These are phyloP conservation scores for Hyphantria cunea DNA, from an alignment of 1,140 invertebrate genomes.

Conservation along the genomic window DNA sequence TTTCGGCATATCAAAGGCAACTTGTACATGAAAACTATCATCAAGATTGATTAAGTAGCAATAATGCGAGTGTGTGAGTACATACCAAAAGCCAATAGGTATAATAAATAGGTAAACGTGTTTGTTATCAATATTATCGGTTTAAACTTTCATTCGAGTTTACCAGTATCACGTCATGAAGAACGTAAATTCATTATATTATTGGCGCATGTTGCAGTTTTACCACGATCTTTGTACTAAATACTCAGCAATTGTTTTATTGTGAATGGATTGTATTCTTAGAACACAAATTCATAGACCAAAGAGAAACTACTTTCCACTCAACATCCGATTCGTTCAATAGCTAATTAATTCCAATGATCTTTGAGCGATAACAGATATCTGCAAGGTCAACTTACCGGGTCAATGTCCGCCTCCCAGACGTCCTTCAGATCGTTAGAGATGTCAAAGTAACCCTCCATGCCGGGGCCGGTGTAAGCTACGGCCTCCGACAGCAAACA, in stretches of 20 bases:
- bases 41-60: too few species aligned
- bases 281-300: neutral
- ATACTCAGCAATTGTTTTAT: conserved; percentile 15
- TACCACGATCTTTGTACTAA: conserved; percentile 11
- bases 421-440: conserved; percentile 87
- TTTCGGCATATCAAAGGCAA: too few species aligned
- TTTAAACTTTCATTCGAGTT: conserved; percentile 20
- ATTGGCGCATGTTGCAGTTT: neutral
- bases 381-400: conserved; percentile 84
- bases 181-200: conserved; percentile 10
- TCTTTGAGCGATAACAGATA: conserved; percentile 55
- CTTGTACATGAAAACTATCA: too few species aligned
- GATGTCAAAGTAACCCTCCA: conserved; percentile 88
- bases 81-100: neutral
- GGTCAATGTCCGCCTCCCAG: conserved; percentile 89
- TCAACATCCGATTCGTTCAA: neutral
- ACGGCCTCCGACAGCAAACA: conserved; percentile 63
- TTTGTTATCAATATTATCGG: conserved; percentile 11
- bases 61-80: neutral
- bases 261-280: conserved; percentile 11
- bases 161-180: conserved; percentile 3
- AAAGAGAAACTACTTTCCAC: too few species aligned
- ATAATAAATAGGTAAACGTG: conserved; percentile 9
- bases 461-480: conserved; percentile 68
- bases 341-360: conserved; percentile 27